Evolutionary conservation across 2,113 vertebrate genomes (phyloP).

Genomic region (Peromyscus maniculatus): DNA sequence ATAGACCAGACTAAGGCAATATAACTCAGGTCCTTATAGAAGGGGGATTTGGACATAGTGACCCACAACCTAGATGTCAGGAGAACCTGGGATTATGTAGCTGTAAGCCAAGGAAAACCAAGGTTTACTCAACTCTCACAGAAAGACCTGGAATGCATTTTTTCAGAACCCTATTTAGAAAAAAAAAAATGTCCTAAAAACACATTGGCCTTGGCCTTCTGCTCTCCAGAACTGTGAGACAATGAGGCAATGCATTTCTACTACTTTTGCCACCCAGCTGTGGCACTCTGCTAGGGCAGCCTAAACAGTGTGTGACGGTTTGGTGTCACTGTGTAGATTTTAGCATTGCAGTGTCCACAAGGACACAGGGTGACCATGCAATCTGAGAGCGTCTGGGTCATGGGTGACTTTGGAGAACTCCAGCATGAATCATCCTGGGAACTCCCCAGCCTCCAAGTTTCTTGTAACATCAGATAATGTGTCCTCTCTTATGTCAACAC

Average conservation of each 20-base stretch:
- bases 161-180: background rate
- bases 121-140: background rate
- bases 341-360: background rate
- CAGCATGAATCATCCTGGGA: background rate
- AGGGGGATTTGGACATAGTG: background rate
- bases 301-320: background rate
- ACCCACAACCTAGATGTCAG: background rate
- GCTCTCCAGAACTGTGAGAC: background rate
- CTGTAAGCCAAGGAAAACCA: background rate
- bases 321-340: background rate
- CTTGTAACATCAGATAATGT: background rate
- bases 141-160: background rate
- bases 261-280: background rate
- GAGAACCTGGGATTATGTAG: background rate
- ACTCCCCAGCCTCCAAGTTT: background rate
- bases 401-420: background rate
- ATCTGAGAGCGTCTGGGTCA: background rate
- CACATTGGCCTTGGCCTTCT: background rate
- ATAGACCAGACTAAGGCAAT: background rate
- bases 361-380: background rate
- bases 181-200: background rate
- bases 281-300: background rate
- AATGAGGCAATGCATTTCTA: too few relatives aligned
- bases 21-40: background rate
- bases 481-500: background rate